phyloP scores from a whole-genome alignment of 2,113 vertebrate species.

The Gorsachius goisagi region DNA sequence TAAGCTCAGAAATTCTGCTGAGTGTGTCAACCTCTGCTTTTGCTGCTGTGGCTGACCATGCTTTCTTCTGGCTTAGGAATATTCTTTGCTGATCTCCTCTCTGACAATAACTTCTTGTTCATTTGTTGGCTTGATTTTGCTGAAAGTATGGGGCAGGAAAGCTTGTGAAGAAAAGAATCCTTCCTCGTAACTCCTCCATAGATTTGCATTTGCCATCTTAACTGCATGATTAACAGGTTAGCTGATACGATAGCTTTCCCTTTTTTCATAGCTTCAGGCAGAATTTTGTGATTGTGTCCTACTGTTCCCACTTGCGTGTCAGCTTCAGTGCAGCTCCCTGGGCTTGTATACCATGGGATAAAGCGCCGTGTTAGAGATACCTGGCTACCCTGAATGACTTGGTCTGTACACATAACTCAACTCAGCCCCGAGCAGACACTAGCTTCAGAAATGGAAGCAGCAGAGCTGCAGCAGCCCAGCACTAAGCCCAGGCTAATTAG shows the following conservation, averaged over 20 bases:
- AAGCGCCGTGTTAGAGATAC: neutral
- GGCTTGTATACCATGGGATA: neutral
- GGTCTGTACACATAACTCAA: neutral
- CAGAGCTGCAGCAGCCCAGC: neutral
- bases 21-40: neutral
- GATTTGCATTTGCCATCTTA: neutral
- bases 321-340: neutral
- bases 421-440: neutral
- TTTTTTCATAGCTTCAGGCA: neutral
- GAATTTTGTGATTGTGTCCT: neutral
- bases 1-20: slow-evolving; percentile 35
- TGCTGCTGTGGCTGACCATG: neutral
- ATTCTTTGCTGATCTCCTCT: neutral
- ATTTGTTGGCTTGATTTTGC: neutral
- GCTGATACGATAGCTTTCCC: neutral
- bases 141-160: neutral
- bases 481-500: neutral
- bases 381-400: neutral
- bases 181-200: neutral
- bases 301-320: neutral
- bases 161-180: neutral
- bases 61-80: neutral
- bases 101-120: neutral
- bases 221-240: neutral
- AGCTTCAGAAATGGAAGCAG: neutral